Conservation (phyloP, 1,140 invertebrate species). For the Lepidurus apus region DNA sequence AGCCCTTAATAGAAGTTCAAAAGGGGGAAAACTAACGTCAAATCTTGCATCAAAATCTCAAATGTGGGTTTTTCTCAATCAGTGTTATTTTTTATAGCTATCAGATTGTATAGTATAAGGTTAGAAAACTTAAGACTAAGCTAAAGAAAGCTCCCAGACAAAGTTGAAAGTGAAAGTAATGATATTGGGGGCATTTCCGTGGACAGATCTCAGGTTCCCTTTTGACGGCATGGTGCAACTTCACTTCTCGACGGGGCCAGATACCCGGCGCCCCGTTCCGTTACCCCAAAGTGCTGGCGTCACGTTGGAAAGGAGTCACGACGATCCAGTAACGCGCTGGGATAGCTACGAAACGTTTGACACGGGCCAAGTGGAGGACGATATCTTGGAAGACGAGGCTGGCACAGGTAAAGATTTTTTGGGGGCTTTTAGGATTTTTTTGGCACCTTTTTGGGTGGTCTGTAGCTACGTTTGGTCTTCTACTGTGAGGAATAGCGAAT, state of each 20-base stretch:
- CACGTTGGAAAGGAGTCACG: constrained; percentile 53
- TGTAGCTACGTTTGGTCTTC: neutral
- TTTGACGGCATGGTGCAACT: constrained; percentile 75
- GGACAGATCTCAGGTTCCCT: constrained; percentile 60
- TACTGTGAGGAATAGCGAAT: neutral
- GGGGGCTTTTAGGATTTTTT: neutral
- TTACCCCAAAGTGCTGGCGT: constrained; percentile 64
- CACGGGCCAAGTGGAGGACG: constrained; percentile 44
- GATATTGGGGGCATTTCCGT: neutral
- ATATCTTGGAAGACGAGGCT: constrained; percentile 20
- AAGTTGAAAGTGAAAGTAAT: neutral
- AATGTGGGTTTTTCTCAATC: too few relatives aligned
- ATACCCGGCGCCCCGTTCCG: constrained; percentile 47
- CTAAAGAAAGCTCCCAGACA: neutral
- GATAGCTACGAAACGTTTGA: constrained; percentile 77
- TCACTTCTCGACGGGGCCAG: constrained; percentile 63
- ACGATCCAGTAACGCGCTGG: constrained; percentile 67
- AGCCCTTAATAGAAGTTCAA: too few relatives aligned
- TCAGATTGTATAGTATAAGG: too few relatives aligned
- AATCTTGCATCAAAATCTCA: too few relatives aligned
- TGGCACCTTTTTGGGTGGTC: constrained; percentile 1
- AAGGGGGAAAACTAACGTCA: too few relatives aligned
- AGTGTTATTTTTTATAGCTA: too few relatives aligned
- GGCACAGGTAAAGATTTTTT: neutral
- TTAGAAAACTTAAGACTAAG: too few relatives aligned